These are phyloP conservation scores for Tinamus major DNA, from an alignment of 2,797 vertebrate species.

Conservation along the genomic window DNA sequence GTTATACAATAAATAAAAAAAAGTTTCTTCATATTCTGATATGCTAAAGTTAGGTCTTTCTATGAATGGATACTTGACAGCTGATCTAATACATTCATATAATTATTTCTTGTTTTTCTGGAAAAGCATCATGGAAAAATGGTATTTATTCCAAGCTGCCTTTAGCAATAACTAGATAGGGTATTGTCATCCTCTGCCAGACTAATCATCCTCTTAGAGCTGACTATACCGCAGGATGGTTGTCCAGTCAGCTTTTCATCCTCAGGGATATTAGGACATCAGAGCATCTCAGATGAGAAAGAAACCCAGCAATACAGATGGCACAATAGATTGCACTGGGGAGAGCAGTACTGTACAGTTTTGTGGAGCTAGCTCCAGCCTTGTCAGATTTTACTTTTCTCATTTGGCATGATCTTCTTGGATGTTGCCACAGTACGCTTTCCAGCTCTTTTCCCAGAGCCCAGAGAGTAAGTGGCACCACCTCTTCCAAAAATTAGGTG, in stretches of 20 bases:
- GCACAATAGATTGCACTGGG: background rate
- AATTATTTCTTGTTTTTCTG: background rate
- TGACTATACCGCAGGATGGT: background rate
- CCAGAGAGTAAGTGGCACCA: background rate
- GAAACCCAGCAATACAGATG: background rate
- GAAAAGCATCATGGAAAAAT: background rate
- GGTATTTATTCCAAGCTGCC: background rate
- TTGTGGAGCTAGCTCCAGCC: background rate
- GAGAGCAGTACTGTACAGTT: background rate
- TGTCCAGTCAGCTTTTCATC: background rate
- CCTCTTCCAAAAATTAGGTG: background rate
- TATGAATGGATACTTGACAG: background rate
- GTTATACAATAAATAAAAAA: background rate
- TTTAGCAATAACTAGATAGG: background rate
- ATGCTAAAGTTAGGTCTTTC: background rate
- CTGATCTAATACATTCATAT: background rate
- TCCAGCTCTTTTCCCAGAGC: background rate
- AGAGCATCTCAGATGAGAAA: background rate
- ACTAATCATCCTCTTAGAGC: background rate
- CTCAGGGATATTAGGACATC: background rate
- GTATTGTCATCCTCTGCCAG: background rate
- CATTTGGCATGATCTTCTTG: background rate
- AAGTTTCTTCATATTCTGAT: background rate
- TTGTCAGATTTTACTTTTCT: background rate
- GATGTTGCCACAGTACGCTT: background rate